These are phyloP conservation scores for Nebria ingens DNA, from an alignment of 1,140 invertebrate species.

Conservation along the genomic window DNA sequence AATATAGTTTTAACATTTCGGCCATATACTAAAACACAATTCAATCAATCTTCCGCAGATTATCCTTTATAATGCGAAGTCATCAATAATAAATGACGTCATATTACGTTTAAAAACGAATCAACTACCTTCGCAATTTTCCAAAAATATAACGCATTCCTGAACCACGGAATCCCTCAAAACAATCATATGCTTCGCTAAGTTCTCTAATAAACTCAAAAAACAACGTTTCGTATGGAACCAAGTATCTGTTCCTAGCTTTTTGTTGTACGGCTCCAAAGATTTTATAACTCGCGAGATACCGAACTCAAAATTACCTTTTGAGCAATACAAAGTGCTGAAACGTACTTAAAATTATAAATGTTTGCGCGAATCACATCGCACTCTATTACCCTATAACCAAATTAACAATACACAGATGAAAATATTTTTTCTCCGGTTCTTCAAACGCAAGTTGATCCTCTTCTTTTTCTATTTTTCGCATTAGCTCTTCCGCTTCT, in stretches of 20 bases:
- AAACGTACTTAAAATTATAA: conserved; percentile 20
- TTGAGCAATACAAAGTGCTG: conserved; percentile 91
- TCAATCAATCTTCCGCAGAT: no score
- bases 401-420: conserved; percentile 97
- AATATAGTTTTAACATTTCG: conserved; percentile 72
- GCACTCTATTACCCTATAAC: conserved; percentile 77
- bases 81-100: conserved; percentile 13
- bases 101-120: conserved; percentile 7
- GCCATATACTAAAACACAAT: conserved; percentile 61
- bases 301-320: conserved; percentile 99
- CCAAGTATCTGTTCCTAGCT: conserved; percentile 94
- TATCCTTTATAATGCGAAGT: no score
- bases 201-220: conserved; percentile 83
- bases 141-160: conserved; percentile 86
- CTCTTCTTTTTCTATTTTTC: conserved; percentile 97
- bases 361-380: not conserved
- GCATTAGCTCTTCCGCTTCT: conserved; percentile 97
- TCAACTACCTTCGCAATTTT: conserved; percentile 61
- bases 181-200: conserved; percentile 84
- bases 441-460: conserved; percentile 86
- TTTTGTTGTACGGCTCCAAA: conserved; percentile 90
- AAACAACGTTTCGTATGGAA: conserved; percentile 94
- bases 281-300: conserved; percentile 97
- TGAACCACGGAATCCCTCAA: conserved; percentile 79
- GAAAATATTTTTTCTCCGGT: conserved; percentile 90